phyloP scores from a whole-genome alignment of 2,113 vertebrate genomes.

The Isichthys henryi region DNA sequence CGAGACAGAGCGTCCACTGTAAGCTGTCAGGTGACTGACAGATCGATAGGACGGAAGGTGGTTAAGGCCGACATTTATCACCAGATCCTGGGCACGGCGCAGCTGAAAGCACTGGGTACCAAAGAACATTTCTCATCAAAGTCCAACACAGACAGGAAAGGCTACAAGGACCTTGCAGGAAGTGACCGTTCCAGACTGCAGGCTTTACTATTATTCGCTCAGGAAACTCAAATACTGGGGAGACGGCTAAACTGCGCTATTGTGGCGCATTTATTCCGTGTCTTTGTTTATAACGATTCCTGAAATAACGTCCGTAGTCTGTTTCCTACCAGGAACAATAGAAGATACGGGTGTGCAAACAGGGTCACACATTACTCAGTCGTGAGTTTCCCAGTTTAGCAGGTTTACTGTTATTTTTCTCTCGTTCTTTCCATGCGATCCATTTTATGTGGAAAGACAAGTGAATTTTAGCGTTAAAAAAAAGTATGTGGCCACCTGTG shows the following conservation, averaged over 20 bases:
- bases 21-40: neutral
- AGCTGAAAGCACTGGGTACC: neutral
- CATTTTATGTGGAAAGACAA: constrained; percentile 18
- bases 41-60: neutral
- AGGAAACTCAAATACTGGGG: constrained; percentile 27
- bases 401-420: constrained; percentile 10
- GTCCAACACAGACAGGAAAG: constrained; percentile 32
- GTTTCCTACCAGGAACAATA: constrained; percentile 51
- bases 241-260: constrained; percentile 38
- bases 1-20: neutral
- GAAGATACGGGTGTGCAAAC: constrained; percentile 27
- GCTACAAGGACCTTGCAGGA: constrained; percentile 26
- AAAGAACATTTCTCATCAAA: constrained; percentile 20
- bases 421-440: constrained; percentile 30
- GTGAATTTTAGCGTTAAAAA: neutral
- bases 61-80: neutral
- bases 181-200: constrained; percentile 28
- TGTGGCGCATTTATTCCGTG: constrained; percentile 36
- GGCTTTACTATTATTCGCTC: constrained; percentile 35
- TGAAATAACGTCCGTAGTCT: constrained; percentile 42
- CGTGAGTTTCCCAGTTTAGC: constrained; percentile 15
- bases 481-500: neutral
- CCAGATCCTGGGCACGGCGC: neutral
- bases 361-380: constrained; percentile 31
- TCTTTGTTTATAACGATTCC: constrained; percentile 37